Evolutionary conservation across 2,797 vertebrate genomes (phyloP).

Genomic region (Syncerus caffer): DNA sequence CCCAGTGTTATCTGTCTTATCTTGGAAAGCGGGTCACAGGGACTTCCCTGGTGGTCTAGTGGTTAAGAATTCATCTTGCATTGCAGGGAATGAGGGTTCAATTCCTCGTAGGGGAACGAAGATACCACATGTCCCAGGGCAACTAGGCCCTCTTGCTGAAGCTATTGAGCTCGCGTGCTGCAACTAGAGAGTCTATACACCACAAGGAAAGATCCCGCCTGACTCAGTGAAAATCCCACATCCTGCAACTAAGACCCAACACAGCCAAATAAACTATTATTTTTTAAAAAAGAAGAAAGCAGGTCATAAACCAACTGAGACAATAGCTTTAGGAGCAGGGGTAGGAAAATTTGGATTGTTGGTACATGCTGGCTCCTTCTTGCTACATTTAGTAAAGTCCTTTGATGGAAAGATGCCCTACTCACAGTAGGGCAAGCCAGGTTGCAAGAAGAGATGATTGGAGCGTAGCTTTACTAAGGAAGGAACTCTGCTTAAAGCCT

Average conservation of each 20-base stretch:
- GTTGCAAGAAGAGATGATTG: neutral
- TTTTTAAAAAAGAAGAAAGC: neutral
- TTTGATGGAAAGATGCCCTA: neutral
- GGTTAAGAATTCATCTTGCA: neutral
- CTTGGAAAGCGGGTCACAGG: neutral
- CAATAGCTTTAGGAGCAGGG: neutral
- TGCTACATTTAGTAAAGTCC: neutral
- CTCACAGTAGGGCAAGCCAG: neutral
- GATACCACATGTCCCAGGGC: neutral
- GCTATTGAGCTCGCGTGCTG: neutral
- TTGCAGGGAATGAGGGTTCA: neutral
- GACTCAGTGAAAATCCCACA: neutral
- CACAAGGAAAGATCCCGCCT: neutral
- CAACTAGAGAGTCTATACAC: neutral
- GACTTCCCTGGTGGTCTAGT: neutral
- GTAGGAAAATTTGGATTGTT: neutral
- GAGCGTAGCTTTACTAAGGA: neutral
- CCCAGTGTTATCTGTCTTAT: neutral
- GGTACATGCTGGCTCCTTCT: neutral
- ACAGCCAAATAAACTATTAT: neutral
- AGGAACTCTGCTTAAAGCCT: neutral
- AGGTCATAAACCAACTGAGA: neutral
- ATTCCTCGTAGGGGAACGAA: neutral
- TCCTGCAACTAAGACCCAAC: neutral
- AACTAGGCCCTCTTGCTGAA: neutral